A percentile compares a stretch with the other conserved stretches of the same genome.
These are phyloP conservation scores for Zaprionus davidi DNA, from an alignment of 1,140 invertebrate genomes.

Conservation along the genomic window DNA sequence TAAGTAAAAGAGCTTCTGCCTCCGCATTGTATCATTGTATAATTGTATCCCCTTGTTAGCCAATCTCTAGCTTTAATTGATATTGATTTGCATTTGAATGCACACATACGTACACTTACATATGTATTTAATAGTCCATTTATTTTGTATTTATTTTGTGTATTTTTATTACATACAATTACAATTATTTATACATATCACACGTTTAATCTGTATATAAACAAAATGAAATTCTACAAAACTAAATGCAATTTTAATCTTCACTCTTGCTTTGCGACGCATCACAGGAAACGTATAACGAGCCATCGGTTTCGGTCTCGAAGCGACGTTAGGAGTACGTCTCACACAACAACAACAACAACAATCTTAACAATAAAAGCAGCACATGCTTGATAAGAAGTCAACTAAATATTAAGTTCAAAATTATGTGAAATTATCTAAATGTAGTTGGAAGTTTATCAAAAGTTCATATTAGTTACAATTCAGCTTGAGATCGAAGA, in stretches of 20 bases:
- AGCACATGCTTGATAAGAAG: slow-evolving; percentile 12
- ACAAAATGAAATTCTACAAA: slow-evolving; percentile 27
- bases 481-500: background rate
- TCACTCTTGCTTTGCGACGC: slow-evolving; percentile 32
- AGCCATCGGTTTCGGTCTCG: slow-evolving; percentile 74
- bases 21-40: slow-evolving; percentile 30
- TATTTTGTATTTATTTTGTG: slow-evolving; percentile 46
- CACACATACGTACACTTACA: slow-evolving; percentile 5
- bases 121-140: slow-evolving; percentile 32
- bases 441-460: slow-evolving; percentile 25
- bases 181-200: slow-evolving; percentile 41
- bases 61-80: slow-evolving; percentile 55
- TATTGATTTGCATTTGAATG: slow-evolving; percentile 42
- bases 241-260: slow-evolving; percentile 44
- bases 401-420: slow-evolving; percentile 30
- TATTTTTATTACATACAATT: slow-evolving; percentile 30
- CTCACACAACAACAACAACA: slow-evolving; percentile 36
- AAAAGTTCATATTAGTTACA: slow-evolving; percentile 11
- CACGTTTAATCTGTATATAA: slow-evolving; percentile 52
- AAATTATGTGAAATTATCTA: slow-evolving; percentile 22
- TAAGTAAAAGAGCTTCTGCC: slow-evolving; percentile 49
- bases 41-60: slow-evolving; percentile 51
- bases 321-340: slow-evolving; percentile 42
- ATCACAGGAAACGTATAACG: slow-evolving; percentile 82
- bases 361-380: slow-evolving; percentile 36